Percentiles rank a stretch among this genome's conserved stretches.
phyloP scores from a whole-genome alignment of 2,797 vertebrate species.

The Somateria mollissima region DNA sequence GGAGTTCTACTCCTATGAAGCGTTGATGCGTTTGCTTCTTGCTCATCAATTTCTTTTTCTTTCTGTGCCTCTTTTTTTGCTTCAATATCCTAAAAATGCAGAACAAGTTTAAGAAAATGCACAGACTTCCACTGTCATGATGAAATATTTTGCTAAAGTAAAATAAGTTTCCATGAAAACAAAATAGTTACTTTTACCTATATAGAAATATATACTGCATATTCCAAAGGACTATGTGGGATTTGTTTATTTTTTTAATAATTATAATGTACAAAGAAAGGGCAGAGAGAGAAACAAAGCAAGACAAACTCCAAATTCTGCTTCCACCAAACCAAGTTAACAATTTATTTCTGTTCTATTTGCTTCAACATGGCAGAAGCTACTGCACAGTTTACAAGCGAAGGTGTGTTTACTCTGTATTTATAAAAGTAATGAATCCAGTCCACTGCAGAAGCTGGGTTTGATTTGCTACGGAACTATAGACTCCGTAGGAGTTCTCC shows the following conservation, averaged over 20 bases:
- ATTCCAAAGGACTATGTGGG: fast-evolving
- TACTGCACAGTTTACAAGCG: background rate
- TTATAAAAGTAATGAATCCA: background rate
- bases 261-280: background rate
- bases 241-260: background rate
- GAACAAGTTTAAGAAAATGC: background rate
- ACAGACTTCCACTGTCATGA: background rate
- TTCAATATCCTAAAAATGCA: conserved; percentile 89
- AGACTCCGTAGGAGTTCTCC: background rate
- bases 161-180: background rate
- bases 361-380: background rate
- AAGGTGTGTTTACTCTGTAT: background rate
- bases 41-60: conserved; percentile 98
- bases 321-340: background rate
- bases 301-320: background rate
- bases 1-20: conserved; percentile 93
- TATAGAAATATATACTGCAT: background rate
- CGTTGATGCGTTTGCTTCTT: conserved; percentile 93
- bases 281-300: background rate
- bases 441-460: background rate
- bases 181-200: background rate
- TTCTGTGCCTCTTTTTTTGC: conserved; percentile 99
- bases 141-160: background rate
- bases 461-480: background rate
- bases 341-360: background rate